Base-by-base conservation (phyloP, 2,888 invertebrate genomes). In the Tryphoninae sp. region DNA sequence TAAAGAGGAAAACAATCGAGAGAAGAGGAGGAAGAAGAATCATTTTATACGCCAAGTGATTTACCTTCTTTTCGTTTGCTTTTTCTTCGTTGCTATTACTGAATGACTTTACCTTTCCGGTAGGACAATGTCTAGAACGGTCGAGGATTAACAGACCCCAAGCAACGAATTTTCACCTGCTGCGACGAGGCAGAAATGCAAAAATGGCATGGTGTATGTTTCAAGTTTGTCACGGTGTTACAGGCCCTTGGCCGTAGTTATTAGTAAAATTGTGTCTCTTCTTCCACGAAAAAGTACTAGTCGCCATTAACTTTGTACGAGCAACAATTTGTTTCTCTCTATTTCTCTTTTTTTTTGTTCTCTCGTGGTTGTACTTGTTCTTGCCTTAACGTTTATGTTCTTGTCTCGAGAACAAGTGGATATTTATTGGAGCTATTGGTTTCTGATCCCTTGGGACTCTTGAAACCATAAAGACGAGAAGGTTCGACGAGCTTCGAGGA, bases 401-500 rank as follows among this genome's bases (percentile, higher is more conserved):
- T 7, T 4, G n/a, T 23, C 65, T 40, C 55, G 22, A 6, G 33
- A 68, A 40, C 7, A 9, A 55, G n/a, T 8, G 13, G 11, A 55
- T 69, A 74, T 78, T 74, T 69, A 68, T 73, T 58, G 53, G 51
- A 26, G 67, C 64, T 69, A 59, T 65, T 59, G 64, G n/a, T 9
- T 55, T 13, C 26, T 33, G 13, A 9, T n/a, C 73, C 22, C 45
- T 8, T 8, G 65, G 11, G 64, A 22, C n/a, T 8, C 13, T 49
- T 9, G 67, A 68, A 33, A 22, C 51, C 45, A 16, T 65, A 16
- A 67, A 72, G 61, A 22, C 26, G 49, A 75, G 26, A 64, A 74
- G 26, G 74, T 62, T 55, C 49, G 13, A 45, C 19, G 11, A 58
- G 62, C 45, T 40, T 72, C 64, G 61, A 75, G 62, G 49, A 67